phyloP scores from a whole-genome alignment of 1,140 invertebrate genomes.

The Trachelipus rathkii region DNA sequence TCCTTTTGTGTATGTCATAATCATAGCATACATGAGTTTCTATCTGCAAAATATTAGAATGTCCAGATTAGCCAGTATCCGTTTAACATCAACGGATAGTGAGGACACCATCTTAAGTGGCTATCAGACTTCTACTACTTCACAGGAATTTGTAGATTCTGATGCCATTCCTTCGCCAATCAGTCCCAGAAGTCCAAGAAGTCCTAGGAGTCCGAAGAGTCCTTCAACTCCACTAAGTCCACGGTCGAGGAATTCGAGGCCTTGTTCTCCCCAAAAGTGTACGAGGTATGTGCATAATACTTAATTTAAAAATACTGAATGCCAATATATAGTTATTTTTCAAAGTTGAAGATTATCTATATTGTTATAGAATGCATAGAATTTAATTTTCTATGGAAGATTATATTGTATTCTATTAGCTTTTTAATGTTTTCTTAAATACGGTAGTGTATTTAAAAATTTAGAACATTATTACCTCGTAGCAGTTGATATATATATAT shows the following conservation, averaged over 20 bases:
- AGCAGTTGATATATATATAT: too few relatives aligned
- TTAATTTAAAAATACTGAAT: too few relatives aligned
- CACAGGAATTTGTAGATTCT: constrained; percentile 36
- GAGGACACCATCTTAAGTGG: constrained; percentile 37
- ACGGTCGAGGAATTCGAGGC: constrained; percentile 30
- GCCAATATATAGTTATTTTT: too few relatives aligned
- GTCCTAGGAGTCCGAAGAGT: constrained; percentile 31
- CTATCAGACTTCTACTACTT: constrained; percentile 33
- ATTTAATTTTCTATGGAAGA: too few relatives aligned
- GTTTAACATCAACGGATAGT: constrained; percentile 36
- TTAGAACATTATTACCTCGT: too few relatives aligned
- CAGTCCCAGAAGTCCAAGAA: constrained; percentile 32
- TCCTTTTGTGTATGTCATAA: too few relatives aligned
- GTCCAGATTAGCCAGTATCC: constrained; percentile 36
- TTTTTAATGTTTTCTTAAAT: too few relatives aligned
- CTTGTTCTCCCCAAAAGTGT: constrained; percentile 31
- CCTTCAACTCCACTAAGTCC: constrained; percentile 33
- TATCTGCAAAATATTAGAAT: constrained; percentile 18
- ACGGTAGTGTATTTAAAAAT: too few relatives aligned
- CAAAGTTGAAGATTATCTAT: too few relatives aligned
- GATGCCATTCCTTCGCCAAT: constrained; percentile 33
- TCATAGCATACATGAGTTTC: neutral
- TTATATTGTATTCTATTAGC: too few relatives aligned
- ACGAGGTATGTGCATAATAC: too few relatives aligned
- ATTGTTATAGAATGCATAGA: too few relatives aligned